Conservation (phyloP, 2,113 vertebrate species). For the Festucalex cinctus region DNA sequence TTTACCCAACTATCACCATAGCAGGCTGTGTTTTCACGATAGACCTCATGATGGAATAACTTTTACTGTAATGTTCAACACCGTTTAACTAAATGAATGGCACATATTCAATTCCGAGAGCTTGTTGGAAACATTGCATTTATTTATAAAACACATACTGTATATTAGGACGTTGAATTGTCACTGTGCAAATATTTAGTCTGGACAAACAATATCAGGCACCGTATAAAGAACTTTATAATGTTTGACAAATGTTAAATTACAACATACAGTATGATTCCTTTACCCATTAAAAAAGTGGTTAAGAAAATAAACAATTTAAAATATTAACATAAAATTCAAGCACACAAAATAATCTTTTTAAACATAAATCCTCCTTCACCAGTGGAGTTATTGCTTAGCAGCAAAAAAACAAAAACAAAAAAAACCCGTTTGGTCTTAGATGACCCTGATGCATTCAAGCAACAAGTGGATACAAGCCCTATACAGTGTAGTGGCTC, state of each 20-base stretch:
- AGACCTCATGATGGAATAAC: neutral
- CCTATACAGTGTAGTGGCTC: neutral
- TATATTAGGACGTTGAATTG: conserved; percentile 46
- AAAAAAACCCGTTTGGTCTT: neutral
- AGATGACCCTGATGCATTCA: neutral
- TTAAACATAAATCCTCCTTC: neutral
- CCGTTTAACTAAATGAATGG: conserved; percentile 3
- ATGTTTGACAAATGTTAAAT: conserved; percentile 25
- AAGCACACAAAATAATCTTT: neutral
- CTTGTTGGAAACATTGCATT: conserved; percentile 40
- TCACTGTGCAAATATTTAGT: conserved; percentile 43
- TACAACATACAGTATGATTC: conserved; percentile 10
- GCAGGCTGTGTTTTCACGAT: conserved; percentile 17
- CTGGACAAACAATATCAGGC: conserved; percentile 27
- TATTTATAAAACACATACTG: conserved; percentile 54
- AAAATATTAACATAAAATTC: neutral
- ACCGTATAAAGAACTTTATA: conserved; percentile 17
- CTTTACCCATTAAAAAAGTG: conserved; percentile 5
- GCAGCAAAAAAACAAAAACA: conserved; percentile 34
- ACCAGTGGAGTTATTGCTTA: conserved; percentile 7
- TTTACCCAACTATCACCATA: conserved; percentile 24
- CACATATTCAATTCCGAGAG: neutral
- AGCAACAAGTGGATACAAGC: neutral
- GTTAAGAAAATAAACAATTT: conserved; percentile 15
- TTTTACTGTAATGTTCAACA: conserved; percentile 11